phyloP scores from a whole-genome alignment of 2,113 vertebrate species.

The Castor canadensis region DNA sequence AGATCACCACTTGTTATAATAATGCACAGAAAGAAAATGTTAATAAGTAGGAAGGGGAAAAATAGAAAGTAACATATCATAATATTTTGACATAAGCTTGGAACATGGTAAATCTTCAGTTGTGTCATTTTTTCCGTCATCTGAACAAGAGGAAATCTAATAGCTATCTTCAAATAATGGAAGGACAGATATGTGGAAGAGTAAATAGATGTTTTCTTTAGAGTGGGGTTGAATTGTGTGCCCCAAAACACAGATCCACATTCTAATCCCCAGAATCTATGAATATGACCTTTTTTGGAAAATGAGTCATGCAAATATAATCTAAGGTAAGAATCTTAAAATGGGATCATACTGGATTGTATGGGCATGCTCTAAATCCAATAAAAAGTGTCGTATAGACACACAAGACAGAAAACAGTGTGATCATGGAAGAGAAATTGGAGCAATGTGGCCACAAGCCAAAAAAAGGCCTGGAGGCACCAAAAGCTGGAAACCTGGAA shows the following conservation, averaged over 20 bases:
- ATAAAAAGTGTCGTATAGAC: background rate
- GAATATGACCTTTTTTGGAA: background rate
- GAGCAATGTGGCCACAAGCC: background rate
- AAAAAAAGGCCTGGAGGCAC: background rate
- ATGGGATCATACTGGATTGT: background rate
- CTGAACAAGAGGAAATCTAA: background rate
- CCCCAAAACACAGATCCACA: background rate
- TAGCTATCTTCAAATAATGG: background rate
- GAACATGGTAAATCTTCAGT: background rate
- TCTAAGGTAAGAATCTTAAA: background rate
- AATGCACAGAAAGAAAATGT: background rate
- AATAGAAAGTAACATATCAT: background rate
- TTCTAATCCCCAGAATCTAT: background rate
- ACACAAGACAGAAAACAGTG: background rate
- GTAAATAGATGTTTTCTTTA: background rate
- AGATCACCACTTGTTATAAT: background rate
- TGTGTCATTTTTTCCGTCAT: background rate
- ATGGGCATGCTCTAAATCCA: background rate
- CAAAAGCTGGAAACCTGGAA: background rate
- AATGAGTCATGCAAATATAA: background rate
- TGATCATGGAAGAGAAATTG: background rate
- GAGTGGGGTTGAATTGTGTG: background rate
- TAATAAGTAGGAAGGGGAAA: background rate
- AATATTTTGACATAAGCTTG: background rate
- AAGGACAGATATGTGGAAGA: background rate